phyloP scores from a whole-genome alignment of 2,113 vertebrate species.

The Elaphurus davidianus region DNA sequence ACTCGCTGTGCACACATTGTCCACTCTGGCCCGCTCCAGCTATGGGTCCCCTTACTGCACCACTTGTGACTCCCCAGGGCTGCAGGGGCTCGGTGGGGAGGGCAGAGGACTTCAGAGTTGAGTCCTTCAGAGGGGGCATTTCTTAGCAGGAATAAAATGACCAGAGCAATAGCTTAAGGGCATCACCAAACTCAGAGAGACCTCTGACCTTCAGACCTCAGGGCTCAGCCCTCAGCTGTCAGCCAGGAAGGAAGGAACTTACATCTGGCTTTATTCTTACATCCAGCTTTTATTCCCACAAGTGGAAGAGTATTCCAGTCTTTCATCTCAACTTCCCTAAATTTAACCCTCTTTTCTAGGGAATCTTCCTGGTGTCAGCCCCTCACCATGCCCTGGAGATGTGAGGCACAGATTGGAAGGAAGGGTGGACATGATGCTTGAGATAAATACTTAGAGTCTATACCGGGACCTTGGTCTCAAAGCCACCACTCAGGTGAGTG shows the following conservation, averaged over 20 bases:
- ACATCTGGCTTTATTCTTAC: not conserved
- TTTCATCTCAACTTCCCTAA: not conserved
- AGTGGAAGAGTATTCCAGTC: not conserved
- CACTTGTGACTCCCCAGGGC: too few relatives aligned
- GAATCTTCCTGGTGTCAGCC: not conserved
- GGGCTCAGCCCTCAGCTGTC: not conserved
- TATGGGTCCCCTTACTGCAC: not conserved
- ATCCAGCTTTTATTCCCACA: not conserved
- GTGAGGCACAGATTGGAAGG: not conserved
- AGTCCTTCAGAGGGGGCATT: not conserved
- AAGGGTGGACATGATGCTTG: not conserved
- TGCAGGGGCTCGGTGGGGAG: rapidly evolving
- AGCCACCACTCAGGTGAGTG: not conserved
- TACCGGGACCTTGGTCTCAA: not conserved
- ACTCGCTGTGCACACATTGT: not conserved
- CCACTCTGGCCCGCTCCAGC: not conserved
- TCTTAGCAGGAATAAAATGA: not conserved
- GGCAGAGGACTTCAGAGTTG: not conserved
- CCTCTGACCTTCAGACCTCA: not conserved
- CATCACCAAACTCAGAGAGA: not conserved
- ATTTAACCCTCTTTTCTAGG: not conserved
- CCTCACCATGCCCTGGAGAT: not conserved
- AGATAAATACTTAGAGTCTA: not conserved
- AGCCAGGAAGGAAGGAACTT: not conserved
- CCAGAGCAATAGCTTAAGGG: not conserved